Evolutionary conservation across 2,797 vertebrate species (phyloP).

Genomic region (Labroides dimidiatus): DNA sequence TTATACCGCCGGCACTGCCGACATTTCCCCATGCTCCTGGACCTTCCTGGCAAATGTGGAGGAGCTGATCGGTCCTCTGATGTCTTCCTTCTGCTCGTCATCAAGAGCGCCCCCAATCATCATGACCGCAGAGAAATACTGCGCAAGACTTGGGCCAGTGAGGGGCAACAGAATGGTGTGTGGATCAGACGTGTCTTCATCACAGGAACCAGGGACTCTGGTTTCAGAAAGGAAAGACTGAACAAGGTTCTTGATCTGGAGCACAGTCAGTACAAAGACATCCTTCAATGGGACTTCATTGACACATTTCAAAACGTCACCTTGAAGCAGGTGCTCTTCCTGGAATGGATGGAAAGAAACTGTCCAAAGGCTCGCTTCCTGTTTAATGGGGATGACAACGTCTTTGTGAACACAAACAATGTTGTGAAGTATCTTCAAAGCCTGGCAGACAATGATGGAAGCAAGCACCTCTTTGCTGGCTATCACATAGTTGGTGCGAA

Average conservation of each 20-base stretch:
- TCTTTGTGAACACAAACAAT: neutral
- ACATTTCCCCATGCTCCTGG: constrained; percentile 74
- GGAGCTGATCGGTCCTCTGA: constrained; percentile 41
- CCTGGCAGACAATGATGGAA: neutral
- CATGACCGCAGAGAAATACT: neutral
- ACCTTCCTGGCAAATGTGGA: constrained; percentile 78
- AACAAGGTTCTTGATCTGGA: neutral
- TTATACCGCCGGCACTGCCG: neutral
- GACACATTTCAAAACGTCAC: constrained; percentile 3
- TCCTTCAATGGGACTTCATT: neutral
- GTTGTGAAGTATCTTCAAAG: neutral
- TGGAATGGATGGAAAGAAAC: constrained; percentile 13
- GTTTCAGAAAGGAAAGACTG: neutral
- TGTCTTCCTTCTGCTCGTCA: constrained; percentile 3
- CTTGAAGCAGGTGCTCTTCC: constrained; percentile 3
- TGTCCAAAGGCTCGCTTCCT: neutral
- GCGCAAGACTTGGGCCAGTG: neutral
- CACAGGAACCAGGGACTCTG: neutral
- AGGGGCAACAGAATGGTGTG: neutral
- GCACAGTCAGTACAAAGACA: neutral
- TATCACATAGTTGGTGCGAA: too few species aligned
- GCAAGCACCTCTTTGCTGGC: neutral
- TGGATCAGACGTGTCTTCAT: constrained; percentile 1
- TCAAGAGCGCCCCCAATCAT: neutral
- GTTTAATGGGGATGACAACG: neutral